These are phyloP conservation scores for Adelognathus sp. DNA, from an alignment of 2,888 invertebrate genomes.

Conservation along the genomic window DNA sequence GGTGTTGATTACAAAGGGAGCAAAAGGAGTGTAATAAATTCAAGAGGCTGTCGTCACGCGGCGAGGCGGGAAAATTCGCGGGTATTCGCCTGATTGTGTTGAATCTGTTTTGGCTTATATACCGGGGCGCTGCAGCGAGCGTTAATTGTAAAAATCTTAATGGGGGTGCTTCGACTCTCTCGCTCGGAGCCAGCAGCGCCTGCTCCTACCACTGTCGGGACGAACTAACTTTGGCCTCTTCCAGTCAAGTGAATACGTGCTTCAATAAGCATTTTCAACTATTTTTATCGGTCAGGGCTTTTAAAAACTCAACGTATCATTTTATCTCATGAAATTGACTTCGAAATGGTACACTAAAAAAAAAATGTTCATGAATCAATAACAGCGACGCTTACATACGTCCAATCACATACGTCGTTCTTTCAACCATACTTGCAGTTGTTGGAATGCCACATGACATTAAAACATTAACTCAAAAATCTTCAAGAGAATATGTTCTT, in stretches of 20 bases:
- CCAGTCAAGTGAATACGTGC: slow-evolving; percentile 12
- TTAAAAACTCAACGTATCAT: too few relatives aligned
- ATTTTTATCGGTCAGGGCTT: too few relatives aligned
- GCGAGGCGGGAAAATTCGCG: not conserved
- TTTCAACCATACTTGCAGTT: too few relatives aligned
- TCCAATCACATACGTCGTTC: too few relatives aligned
- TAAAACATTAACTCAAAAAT: too few relatives aligned
- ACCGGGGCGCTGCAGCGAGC: slow-evolving; percentile 5
- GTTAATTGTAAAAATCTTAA: slow-evolving; percentile 49
- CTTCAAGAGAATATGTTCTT: too few relatives aligned
- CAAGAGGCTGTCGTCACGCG: not conserved
- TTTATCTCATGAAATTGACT: too few relatives aligned
- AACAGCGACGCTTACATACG: too few relatives aligned
- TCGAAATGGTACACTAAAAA: too few relatives aligned
- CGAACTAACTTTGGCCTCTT: slow-evolving; percentile 37
- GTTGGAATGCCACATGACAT: too few relatives aligned
- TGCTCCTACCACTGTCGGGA: not conserved
- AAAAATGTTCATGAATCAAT: too few relatives aligned
- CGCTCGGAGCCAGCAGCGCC: not conserved
- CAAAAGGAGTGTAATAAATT: not conserved
- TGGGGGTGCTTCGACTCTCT: not conserved
- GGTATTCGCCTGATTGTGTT: not conserved
- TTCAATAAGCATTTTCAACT: not conserved
- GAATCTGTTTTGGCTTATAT: slow-evolving; percentile 9
- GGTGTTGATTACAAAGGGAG: slow-evolving; percentile 1